Evolutionary conservation across 2,113 vertebrate genomes (phyloP).

Genomic region (Tichodroma muraria): DNA sequence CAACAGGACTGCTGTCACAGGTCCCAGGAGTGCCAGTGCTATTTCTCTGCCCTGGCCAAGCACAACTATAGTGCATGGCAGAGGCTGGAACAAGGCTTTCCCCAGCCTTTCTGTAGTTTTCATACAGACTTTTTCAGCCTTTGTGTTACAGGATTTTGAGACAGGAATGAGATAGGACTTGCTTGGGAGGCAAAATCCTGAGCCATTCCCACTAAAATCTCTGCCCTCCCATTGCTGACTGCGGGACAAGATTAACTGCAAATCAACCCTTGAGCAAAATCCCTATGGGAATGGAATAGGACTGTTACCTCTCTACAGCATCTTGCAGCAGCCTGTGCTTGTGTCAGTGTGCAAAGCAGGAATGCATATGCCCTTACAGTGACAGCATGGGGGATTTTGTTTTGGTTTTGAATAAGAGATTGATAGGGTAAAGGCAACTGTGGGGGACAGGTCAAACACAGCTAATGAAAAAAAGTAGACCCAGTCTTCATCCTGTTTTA

Average conservation of each 20-base stretch:
- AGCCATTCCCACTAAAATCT: neutral
- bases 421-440: neutral
- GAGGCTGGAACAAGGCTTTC: neutral
- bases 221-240: neutral
- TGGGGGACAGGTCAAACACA: neutral
- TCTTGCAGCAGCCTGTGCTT: neutral
- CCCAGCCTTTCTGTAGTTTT: neutral
- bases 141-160: neutral
- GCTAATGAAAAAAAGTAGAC: neutral
- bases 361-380: neutral
- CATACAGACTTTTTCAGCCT: neutral
- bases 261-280: neutral
- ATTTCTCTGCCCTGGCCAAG: neutral
- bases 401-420: conserved; percentile 4
- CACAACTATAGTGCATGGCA: rapidly evolving
- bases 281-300: neutral
- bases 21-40: neutral
- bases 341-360: neutral
- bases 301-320: neutral
- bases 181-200: neutral
- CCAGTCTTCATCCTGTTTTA: neutral
- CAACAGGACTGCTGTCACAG: neutral
- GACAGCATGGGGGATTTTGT: neutral
- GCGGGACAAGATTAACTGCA: neutral
- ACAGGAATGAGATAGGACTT: neutral